Conservation (phyloP, 2,113 vertebrate species). For the Hemiprocne comata region DNA sequence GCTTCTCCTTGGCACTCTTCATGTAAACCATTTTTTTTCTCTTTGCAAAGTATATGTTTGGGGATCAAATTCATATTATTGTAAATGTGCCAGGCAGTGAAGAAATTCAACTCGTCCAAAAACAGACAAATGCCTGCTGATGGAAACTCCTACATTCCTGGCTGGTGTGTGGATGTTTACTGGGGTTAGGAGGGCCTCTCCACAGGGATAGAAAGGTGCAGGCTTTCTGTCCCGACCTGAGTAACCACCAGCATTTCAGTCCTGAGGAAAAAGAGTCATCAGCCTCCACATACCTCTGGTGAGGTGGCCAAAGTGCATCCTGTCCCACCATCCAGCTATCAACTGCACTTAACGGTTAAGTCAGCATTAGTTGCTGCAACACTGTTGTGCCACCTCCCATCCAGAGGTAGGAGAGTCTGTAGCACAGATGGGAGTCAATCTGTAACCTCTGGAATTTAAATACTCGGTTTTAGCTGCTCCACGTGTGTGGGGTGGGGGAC, state of each 20-base stretch:
- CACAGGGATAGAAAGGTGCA: neutral
- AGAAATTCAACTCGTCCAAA: neutral
- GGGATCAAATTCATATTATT: neutral
- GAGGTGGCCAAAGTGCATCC: constrained; percentile 37
- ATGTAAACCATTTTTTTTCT: neutral
- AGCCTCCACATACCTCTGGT: neutral
- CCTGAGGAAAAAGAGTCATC: constrained; percentile 40
- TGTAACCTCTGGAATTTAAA: constrained; percentile 3
- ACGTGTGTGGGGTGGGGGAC: neutral
- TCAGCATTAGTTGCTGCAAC: neutral
- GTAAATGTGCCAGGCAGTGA: neutral
- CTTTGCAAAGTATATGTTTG: neutral
- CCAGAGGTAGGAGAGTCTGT: neutral
- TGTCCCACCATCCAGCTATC: constrained; percentile 28
- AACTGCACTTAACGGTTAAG: neutral
- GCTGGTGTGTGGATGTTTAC: neutral
- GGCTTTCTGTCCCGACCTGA: neutral
- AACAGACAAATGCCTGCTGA: neutral
- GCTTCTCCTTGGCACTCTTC: neutral
- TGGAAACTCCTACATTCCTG: neutral
- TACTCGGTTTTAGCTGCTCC: neutral
- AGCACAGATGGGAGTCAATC: neutral
- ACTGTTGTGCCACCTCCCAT: neutral
- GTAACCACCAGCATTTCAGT: constrained; percentile 24
- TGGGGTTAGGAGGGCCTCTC: neutral